phyloP scores from a whole-genome alignment of 1,140 invertebrate species.

The Drosophila serrata region DNA sequence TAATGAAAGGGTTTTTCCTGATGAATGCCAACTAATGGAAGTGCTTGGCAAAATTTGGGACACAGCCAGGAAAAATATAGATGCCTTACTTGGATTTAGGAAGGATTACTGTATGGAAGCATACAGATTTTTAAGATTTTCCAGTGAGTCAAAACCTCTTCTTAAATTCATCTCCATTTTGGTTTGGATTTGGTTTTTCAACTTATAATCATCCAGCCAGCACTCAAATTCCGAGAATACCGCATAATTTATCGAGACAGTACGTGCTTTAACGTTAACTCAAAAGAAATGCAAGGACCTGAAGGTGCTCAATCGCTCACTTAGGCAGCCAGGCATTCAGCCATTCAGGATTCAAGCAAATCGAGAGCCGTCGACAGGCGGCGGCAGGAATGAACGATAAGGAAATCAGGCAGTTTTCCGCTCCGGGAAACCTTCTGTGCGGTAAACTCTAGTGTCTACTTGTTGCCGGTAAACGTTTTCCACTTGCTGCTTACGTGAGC shows the following conservation, averaged over 20 bases:
- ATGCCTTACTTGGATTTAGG: too few species aligned
- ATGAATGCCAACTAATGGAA: constrained; percentile 5
- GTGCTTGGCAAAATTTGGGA: constrained; percentile 13
- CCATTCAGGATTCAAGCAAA: constrained; percentile 52
- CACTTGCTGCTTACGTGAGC: constrained; percentile 28
- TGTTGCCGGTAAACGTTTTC: constrained; percentile 69
- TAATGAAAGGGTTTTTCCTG: constrained; percentile 12
- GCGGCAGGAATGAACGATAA: constrained; percentile 10
- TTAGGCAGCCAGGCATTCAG: constrained; percentile 42
- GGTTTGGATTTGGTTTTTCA: neutral
- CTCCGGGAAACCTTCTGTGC: constrained; percentile 9
- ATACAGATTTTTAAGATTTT: too few species aligned
- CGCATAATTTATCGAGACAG: constrained; percentile 57
- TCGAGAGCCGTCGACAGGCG: constrained; percentile 44
- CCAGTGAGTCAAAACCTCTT: neutral
- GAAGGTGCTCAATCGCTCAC: constrained; percentile 26
- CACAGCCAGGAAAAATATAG: neutral
- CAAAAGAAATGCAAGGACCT: constrained; percentile 32
- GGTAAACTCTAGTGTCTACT: constrained; percentile 51
- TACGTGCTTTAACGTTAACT: constrained; percentile 23
- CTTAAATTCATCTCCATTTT: neutral
- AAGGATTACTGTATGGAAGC: neutral
- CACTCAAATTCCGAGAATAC: neutral
- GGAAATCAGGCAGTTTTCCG: constrained; percentile 20
- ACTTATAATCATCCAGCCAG: neutral